Conservation (phyloP, 2,113 vertebrate genomes). For the Phyllopteryx taeniolatus region DNA sequence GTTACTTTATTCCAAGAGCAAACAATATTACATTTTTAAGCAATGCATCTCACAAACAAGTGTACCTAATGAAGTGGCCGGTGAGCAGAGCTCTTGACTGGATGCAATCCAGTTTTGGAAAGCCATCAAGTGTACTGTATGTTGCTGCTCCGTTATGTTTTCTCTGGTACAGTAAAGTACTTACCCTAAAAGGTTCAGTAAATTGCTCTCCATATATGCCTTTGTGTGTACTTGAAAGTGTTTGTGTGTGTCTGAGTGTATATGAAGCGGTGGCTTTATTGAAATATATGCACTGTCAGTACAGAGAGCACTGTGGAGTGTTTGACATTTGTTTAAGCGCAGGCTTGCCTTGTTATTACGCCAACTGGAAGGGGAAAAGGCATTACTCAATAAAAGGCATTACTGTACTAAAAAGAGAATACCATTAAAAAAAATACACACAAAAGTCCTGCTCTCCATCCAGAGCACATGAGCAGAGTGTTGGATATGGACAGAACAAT, state of each 20-base stretch:
- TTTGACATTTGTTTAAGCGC: constrained; percentile 28
- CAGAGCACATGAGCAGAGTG: too few species aligned
- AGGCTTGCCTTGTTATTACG: constrained; percentile 24
- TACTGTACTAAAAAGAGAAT: background rate
- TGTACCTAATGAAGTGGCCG: constrained; percentile 2
- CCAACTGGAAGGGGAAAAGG: background rate
- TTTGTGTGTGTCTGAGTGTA: constrained; percentile 3
- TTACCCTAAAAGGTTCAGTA: constrained; percentile 34
- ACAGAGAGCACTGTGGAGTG: constrained; percentile 26
- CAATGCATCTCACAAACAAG: background rate
- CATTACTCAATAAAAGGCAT: background rate
- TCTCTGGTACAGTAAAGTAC: constrained; percentile 56
- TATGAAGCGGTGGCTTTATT: constrained; percentile 17
- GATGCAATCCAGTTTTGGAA: constrained; percentile 30
- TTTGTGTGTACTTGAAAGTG: constrained; percentile 9
- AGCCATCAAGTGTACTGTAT: constrained; percentile 55
- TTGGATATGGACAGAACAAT: too few species aligned
- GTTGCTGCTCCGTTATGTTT: constrained; percentile 39
- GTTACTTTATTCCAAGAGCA: too few species aligned
- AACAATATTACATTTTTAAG: background rate
- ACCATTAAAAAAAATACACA: background rate
- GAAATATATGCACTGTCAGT: constrained; percentile 31
- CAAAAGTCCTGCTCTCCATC: background rate
- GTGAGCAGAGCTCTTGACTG: constrained; percentile 24
- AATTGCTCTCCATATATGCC: constrained; percentile 25